These are phyloP conservation scores for Meta bourneti DNA, from an alignment of 2,888 invertebrate genomes.

Conservation along the genomic window DNA sequence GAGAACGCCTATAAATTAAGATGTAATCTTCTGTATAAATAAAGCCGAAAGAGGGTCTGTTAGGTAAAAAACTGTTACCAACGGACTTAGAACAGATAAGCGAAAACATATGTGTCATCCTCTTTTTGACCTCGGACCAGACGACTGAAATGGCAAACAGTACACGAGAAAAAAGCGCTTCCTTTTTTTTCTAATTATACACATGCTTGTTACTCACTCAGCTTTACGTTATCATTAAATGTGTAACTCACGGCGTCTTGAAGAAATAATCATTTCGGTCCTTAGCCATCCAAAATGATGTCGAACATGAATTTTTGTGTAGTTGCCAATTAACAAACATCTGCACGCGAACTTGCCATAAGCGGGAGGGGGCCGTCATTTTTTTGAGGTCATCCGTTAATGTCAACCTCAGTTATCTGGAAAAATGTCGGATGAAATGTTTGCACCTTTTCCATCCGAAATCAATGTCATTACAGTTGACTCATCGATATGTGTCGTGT, in stretches of 20 bases:
- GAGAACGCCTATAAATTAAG: background rate
- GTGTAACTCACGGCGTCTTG: constrained; percentile 1
- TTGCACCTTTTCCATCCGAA: background rate
- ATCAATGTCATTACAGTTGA: background rate
- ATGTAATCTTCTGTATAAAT: background rate
- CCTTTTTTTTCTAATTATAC: background rate
- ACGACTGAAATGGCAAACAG: background rate
- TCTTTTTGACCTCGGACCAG: background rate
- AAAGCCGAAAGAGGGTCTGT: background rate
- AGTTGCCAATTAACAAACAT: background rate
- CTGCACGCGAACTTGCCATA: background rate
- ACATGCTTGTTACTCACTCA: background rate
- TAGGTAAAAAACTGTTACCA: background rate
- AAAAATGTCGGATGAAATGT: background rate
- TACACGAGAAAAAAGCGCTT: background rate
- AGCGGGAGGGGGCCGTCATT: background rate
- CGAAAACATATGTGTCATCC: background rate
- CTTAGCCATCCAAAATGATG: background rate
- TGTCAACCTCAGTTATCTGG: background rate
- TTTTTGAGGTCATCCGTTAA: background rate
- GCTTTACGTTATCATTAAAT: background rate
- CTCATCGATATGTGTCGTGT: background rate
- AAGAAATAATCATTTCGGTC: background rate
- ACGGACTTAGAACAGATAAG: background rate
- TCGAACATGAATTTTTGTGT: background rate